Evolutionary conservation across 2,113 vertebrate species (phyloP).

Genomic region (Cariama cristata): DNA sequence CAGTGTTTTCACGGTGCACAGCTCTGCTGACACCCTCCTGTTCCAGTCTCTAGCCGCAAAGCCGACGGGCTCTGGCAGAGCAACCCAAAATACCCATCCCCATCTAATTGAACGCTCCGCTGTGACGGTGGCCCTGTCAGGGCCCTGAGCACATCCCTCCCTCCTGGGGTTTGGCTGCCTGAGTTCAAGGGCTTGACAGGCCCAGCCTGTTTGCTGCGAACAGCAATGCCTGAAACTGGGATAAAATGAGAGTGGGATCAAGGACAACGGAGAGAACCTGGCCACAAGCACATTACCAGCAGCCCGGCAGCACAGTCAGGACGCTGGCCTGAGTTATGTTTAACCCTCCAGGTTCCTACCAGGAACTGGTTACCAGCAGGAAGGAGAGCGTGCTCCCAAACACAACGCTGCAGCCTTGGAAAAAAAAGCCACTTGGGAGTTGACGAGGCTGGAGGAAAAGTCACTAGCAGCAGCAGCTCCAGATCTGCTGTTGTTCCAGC

Average conservation of each 20-base stretch:
- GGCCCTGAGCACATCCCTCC: neutral
- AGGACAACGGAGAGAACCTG: neutral
- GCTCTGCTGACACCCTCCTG: neutral
- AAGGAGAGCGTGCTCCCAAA: neutral
- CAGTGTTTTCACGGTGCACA: neutral
- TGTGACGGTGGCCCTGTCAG: neutral
- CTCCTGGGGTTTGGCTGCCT: neutral
- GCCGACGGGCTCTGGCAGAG: neutral
- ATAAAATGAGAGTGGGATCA: neutral
- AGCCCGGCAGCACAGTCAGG: neutral
- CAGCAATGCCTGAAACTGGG: neutral
- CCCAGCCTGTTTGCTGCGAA: neutral
- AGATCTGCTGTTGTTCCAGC: neutral
- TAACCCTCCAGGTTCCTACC: neutral
- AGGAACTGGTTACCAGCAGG: neutral
- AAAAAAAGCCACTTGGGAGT: accelerated
- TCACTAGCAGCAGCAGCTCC: neutral
- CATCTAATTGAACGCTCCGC: accelerated
- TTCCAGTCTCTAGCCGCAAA: neutral
- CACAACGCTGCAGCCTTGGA: neutral
- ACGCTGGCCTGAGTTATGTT: neutral
- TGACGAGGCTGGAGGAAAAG: neutral
- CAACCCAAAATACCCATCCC: neutral
- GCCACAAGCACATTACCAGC: too few relatives aligned
- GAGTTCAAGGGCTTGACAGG: neutral